These are phyloP conservation scores for Macrosiphum euphorbiae DNA, from an alignment of 2,888 invertebrate species.

Conservation along the genomic window DNA sequence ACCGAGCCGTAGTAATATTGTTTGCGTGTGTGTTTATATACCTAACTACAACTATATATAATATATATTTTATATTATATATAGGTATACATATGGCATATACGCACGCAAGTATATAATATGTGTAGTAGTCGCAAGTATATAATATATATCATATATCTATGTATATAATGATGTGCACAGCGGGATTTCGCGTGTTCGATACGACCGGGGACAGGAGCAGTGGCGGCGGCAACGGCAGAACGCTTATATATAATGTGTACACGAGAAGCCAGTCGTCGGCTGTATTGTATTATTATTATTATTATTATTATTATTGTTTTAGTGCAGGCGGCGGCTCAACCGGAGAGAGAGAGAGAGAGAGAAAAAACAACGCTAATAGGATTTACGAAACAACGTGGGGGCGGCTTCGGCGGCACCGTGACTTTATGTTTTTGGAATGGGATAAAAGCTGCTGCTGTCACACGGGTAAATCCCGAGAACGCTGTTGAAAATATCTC, in stretches of 20 bases:
- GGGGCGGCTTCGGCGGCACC: background rate
- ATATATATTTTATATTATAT: background rate
- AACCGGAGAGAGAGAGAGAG: conserved; percentile 1
- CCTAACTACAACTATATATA: background rate
- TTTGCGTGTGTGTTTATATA: background rate
- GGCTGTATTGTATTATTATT: conserved; percentile 3
- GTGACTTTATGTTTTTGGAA: conserved; percentile 1
- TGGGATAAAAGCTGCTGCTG: background rate
- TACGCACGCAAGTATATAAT: background rate
- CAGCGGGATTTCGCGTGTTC: conserved; percentile 51
- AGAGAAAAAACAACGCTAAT: conserved; percentile 38
- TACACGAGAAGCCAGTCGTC: conserved; percentile 6
- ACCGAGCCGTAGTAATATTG: conserved; percentile 25
- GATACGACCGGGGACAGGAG: background rate
- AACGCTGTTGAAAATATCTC: background rate
- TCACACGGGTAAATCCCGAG: background rate
- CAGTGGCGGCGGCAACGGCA: conserved; percentile 20
- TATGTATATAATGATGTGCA: conserved; percentile 13
- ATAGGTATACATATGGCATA: background rate
- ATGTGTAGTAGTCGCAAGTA: background rate
- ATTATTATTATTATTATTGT: conserved; percentile 9
- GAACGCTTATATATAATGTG: background rate
- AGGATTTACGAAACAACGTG: conserved; percentile 48
- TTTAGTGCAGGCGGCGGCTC: background rate
- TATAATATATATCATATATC: background rate